phyloP scores from a whole-genome alignment of 2,797 vertebrate genomes.

The Rhynchotus rufescens region DNA sequence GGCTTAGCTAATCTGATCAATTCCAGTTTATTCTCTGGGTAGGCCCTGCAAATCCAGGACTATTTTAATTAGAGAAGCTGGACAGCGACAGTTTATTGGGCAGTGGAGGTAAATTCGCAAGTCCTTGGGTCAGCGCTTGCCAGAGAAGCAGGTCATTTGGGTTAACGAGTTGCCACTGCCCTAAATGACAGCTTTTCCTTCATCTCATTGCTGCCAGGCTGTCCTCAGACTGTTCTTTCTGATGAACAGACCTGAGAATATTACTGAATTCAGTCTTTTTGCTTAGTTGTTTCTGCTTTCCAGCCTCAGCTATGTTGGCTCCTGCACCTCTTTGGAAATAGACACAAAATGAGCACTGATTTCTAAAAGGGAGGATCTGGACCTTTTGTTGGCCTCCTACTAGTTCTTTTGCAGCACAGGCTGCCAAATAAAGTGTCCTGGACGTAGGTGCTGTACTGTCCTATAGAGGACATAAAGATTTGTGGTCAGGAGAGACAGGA shows the following conservation, averaged over 20 bases:
- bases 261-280: not conserved
- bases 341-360: constrained; percentile 3
- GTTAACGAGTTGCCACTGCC: constrained; percentile 62
- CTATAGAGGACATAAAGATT: not conserved
- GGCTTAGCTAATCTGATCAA: constrained; percentile 75
- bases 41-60: constrained; percentile 72
- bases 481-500: not conserved
- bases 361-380: not conserved
- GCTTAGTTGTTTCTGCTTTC: not conserved
- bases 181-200: constrained; percentile 57
- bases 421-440: not conserved
- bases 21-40: constrained; percentile 73
- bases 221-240: constrained; percentile 32
- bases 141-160: constrained; percentile 64
- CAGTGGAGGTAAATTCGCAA: constrained; percentile 60
- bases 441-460: not conserved
- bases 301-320: not conserved
- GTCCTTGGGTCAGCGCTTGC: constrained; percentile 20
- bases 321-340: not conserved
- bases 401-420: not conserved
- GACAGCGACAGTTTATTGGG: constrained; percentile 61
- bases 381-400: not conserved
- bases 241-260: not conserved
- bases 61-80: constrained; percentile 72
- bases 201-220: not conserved